These are phyloP conservation scores for Cephalopholis sonnerati DNA, from an alignment of 2,113 vertebrate genomes.

Conservation along the genomic window DNA sequence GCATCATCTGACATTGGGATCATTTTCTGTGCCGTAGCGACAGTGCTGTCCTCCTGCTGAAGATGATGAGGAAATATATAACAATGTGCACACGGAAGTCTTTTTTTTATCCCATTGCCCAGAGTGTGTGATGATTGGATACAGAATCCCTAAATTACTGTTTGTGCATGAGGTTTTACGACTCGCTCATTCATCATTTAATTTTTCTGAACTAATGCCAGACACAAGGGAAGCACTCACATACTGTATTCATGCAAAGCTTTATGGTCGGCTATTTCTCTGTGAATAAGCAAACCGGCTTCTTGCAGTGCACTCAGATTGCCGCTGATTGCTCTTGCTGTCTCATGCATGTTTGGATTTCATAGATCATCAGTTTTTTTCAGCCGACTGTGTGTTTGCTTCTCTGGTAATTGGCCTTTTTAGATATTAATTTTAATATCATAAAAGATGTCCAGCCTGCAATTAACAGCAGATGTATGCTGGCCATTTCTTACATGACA, in stretches of 20 bases:
- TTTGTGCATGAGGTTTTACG: background rate
- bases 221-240: background rate
- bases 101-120: background rate
- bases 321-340: background rate
- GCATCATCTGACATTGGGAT: slow-evolving; percentile 67
- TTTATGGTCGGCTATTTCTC: slow-evolving; percentile 28
- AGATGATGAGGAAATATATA: slow-evolving; percentile 41
- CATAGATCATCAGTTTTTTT: slow-evolving; percentile 23
- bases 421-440: background rate
- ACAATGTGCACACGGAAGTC: slow-evolving; percentile 1
- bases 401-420: slow-evolving; percentile 2
- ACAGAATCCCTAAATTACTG: slow-evolving; percentile 16
- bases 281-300: slow-evolving; percentile 13
- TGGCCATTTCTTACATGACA: background rate
- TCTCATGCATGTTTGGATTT: slow-evolving; percentile 34
- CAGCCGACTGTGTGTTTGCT: background rate
- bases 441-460: background rate
- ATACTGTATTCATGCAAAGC: slow-evolving; percentile 10
- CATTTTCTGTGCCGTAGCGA: slow-evolving; percentile 36
- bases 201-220: slow-evolving; percentile 38
- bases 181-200: slow-evolving; percentile 35
- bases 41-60: slow-evolving; percentile 20
- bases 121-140: background rate
- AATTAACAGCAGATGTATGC: background rate
- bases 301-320: background rate